Conservation (phyloP, 1,140 invertebrate genomes). For the Caenorhabditis inopinata region DNA sequence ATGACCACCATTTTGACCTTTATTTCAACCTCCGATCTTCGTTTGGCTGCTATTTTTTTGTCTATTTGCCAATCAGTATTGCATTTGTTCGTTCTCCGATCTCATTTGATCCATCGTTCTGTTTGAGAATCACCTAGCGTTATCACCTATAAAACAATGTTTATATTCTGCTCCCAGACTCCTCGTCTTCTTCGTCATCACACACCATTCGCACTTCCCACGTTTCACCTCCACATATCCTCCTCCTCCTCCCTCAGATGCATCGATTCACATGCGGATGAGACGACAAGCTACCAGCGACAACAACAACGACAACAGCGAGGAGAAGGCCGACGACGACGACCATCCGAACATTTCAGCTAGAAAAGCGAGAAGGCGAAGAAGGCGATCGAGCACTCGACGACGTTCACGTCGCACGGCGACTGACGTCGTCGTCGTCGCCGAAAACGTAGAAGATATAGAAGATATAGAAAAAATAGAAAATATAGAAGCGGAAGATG, state of each 20-base stretch:
- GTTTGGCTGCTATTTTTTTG: too few species aligned
- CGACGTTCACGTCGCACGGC: constrained; percentile 30
- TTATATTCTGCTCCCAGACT: constrained; percentile 21
- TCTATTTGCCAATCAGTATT: too few species aligned
- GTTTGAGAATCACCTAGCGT: not conserved
- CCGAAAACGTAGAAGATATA: constrained; percentile 13
- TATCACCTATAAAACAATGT: constrained; percentile 21
- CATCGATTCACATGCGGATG: constrained; percentile 33
- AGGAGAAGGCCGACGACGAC: constrained; percentile 24
- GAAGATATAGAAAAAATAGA: not conserved
- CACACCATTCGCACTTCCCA: not conserved
- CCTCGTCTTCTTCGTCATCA: not conserved
- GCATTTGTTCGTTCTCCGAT: not conserved
- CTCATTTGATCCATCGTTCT: not conserved
- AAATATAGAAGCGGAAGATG: not conserved
- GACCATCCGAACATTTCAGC: constrained; percentile 27
- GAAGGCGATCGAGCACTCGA: not conserved
- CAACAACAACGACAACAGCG: constrained; percentile 2
- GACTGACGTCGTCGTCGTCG: constrained; percentile 17
- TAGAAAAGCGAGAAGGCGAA: constrained; percentile 14
- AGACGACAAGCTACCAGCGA: not conserved
- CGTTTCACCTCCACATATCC: not conserved
- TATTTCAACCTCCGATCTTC: too few species aligned
- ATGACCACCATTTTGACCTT: too few species aligned
- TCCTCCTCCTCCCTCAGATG: not conserved